Evolutionary conservation across 2,113 vertebrate species (phyloP).

Genomic region (Columba livia): DNA sequence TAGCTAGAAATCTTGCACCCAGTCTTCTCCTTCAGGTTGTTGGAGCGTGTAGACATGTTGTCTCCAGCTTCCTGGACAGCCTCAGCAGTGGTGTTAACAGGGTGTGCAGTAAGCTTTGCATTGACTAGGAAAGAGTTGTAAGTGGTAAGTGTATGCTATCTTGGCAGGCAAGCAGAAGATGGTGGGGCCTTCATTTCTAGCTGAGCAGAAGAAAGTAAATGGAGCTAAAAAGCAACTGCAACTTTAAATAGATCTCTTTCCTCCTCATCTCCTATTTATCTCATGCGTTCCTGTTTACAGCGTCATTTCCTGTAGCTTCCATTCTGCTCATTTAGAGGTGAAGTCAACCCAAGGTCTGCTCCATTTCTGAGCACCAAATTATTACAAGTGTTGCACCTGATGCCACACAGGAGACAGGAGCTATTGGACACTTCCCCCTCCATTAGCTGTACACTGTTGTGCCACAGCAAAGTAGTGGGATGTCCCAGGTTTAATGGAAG

Average conservation of each 20-base stretch:
- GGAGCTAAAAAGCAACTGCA: neutral
- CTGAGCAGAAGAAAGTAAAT: neutral
- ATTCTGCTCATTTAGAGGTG: neutral
- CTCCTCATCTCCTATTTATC: conserved; percentile 38
- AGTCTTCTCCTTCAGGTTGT: neutral
- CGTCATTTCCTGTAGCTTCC: neutral
- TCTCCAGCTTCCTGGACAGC: neutral
- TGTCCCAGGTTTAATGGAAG: neutral
- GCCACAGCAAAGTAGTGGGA: neutral
- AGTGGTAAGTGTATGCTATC: neutral
- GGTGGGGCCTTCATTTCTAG: neutral
- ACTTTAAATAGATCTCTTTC: conserved; percentile 15
- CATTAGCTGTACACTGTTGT: neutral
- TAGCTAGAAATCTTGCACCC: neutral
- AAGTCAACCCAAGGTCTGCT: conserved; percentile 14
- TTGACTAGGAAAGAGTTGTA: neutral
- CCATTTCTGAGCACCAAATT: neutral
- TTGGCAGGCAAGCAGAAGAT: neutral
- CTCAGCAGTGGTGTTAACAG: neutral
- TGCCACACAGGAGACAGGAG: neutral
- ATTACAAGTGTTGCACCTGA: neutral
- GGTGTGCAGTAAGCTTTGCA: neutral
- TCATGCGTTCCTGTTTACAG: conserved; percentile 55
- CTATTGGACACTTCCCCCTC: neutral
- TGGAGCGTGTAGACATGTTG: neutral